Percentiles rank a stretch among this genome's conserved stretches.
Evolutionary conservation across 1,140 invertebrate genomes (phyloP).

Genomic region (Pristionchus pacificus): DNA sequence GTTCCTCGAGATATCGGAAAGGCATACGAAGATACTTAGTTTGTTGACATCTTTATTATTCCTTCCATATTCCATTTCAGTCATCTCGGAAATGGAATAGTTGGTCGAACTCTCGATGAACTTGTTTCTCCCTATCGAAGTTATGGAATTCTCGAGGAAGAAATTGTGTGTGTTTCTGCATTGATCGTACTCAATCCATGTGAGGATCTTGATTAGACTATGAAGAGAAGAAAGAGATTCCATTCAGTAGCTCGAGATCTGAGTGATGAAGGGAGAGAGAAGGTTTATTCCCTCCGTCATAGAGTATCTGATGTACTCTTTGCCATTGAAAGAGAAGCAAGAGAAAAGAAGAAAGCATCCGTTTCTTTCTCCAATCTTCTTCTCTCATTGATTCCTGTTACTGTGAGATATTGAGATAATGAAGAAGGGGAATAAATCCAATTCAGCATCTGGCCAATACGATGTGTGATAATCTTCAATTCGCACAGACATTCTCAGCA

Average conservation of each 20-base stretch:
- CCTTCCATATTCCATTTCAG: constrained; percentile 31
- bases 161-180: constrained; percentile 52
- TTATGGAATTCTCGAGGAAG: constrained; percentile 49
- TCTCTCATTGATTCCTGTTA: constrained; percentile 24
- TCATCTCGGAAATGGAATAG: constrained; percentile 53
- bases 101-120: constrained; percentile 48
- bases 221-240: neutral
- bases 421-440: neutral
- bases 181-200: constrained; percentile 56
- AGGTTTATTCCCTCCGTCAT: constrained; percentile 41
- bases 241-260: constrained; percentile 50
- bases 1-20: constrained; percentile 52
- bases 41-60: constrained; percentile 6
- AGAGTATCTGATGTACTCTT: constrained; percentile 47
- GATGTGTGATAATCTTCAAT: constrained; percentile 52
- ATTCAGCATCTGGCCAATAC: constrained; percentile 43
- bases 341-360: constrained; percentile 3
- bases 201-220: constrained; percentile 24
- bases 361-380: constrained; percentile 30
- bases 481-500: constrained; percentile 51
- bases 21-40: constrained; percentile 51
- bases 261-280: constrained; percentile 35
- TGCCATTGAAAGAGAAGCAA: constrained; percentile 47
- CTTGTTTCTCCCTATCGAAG: constrained; percentile 47
- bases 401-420: constrained; percentile 42